phyloP scores from a whole-genome alignment of 2,797 vertebrate species.

The Spea hammondii region DNA sequence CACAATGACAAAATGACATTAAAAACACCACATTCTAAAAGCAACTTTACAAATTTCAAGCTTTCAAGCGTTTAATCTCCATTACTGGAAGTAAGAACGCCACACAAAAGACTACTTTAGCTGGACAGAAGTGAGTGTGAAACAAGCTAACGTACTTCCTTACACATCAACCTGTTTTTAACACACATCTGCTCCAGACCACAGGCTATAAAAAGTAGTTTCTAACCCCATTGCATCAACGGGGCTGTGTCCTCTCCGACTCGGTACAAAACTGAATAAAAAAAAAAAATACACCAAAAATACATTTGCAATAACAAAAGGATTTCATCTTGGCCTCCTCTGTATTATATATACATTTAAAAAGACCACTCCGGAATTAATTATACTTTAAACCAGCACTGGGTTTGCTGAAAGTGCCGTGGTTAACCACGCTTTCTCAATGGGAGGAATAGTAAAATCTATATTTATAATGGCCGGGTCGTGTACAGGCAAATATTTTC shows the following conservation, averaged over 20 bases:
- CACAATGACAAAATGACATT: too few species aligned
- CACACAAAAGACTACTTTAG: too few species aligned
- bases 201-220: neutral
- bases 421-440: constrained; percentile 31
- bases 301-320: neutral
- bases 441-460: constrained; percentile 18
- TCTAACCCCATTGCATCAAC: neutral
- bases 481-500: neutral
- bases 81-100: too few species aligned
- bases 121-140: too few species aligned
- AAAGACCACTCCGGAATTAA: neutral
- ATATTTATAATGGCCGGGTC: constrained; percentile 15
- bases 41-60: too few species aligned
- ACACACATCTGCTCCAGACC: neutral
- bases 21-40: too few species aligned
- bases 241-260: neutral
- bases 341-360: neutral
- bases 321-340: neutral
- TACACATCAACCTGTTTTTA: neutral
- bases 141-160: too few species aligned
- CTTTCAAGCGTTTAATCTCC: too few species aligned
- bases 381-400: neutral
- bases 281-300: neutral
- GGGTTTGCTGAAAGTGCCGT: neutral
- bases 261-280: neutral